A percentile compares a stretch with the other conserved stretches of the same genome.
These are phyloP conservation scores for Drosophila elegans DNA, from an alignment of 1,140 invertebrate genomes.

Conservation along the genomic window DNA sequence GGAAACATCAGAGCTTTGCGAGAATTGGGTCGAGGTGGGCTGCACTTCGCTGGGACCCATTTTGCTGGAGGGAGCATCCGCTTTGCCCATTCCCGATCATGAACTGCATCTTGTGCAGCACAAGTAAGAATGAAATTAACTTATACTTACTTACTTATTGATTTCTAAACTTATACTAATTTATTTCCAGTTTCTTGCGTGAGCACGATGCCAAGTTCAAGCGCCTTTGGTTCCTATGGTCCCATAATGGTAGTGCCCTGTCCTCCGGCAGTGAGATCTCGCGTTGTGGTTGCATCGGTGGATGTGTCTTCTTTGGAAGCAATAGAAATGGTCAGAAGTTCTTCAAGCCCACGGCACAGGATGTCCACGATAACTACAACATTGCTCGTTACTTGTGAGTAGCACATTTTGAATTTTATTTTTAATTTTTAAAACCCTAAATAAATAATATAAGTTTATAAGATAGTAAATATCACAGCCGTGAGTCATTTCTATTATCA, in stretches of 20 bases:
- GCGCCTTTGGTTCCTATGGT: slow-evolving; percentile 98
- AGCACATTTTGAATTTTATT: not conserved
- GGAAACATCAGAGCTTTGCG: slow-evolving; percentile 82
- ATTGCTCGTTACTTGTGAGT: slow-evolving; percentile 90
- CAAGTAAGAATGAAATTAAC: slow-evolving; percentile 85
- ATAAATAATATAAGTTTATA: no score
- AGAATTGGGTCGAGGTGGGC: slow-evolving; percentile 97
- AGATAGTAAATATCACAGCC: not conserved
- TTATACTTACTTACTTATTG: not conserved
- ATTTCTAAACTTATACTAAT: not conserved
- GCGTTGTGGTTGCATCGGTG: slow-evolving; percentile 97
- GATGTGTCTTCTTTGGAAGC: slow-evolving; percentile 96
- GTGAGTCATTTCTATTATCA: not conserved
- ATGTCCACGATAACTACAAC: slow-evolving; percentile 93
- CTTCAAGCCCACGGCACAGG: slow-evolving; percentile 93
- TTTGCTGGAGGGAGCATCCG: slow-evolving; percentile 96
- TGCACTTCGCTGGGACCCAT: slow-evolving; percentile 95
- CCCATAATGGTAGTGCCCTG: slow-evolving; percentile 86
- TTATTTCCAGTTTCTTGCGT: slow-evolving; percentile 89
- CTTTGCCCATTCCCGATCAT: slow-evolving; percentile 90
- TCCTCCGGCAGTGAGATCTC: slow-evolving; percentile 70
- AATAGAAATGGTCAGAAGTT: slow-evolving; percentile 94
- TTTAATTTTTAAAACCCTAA: not conserved
- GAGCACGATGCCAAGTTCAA: slow-evolving; percentile 95
- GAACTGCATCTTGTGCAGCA: slow-evolving; percentile 92